Percentiles rank a stretch among this genome's conserved stretches.
These are phyloP conservation scores for Theretra japonica DNA, from an alignment of 2,888 invertebrate genomes.

Conservation along the genomic window DNA sequence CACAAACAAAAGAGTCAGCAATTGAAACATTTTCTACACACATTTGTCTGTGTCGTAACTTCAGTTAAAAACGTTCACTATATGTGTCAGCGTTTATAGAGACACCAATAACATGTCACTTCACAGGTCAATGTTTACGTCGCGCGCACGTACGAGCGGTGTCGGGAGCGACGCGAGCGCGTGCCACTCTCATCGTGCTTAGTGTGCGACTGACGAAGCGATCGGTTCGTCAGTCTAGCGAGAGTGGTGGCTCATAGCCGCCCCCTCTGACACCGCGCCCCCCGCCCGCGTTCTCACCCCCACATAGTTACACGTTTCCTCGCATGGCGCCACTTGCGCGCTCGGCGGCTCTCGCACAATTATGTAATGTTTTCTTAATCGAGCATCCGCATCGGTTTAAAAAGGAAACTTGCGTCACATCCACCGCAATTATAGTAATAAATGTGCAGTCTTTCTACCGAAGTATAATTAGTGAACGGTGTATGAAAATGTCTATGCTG, in stretches of 20 bases:
- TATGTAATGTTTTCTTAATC: conserved; percentile 84
- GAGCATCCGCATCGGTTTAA: conserved; percentile 71
- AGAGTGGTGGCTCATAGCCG: conserved; percentile 72
- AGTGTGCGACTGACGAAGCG: conserved; percentile 72
- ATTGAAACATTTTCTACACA: conserved; percentile 80
- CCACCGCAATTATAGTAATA: conserved; percentile 54
- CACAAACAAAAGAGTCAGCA: conserved; percentile 81
- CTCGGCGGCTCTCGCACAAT: conserved; percentile 76
- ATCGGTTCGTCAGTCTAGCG: conserved; percentile 63
- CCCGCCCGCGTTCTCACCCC: conserved; percentile 66
- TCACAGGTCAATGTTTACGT: conserved; percentile 78
- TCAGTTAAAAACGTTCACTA: conserved; percentile 58
- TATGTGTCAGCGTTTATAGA: conserved; percentile 54
- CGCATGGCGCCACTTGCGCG: conserved; percentile 82
- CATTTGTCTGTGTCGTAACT: conserved; percentile 71
- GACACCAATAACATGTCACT: conserved; percentile 64
- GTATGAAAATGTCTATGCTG: conserved; percentile 41
- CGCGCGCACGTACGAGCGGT: conserved; percentile 69
- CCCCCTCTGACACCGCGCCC: conserved; percentile 65
- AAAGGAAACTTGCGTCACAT: conserved; percentile 57
- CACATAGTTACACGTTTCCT: conserved; percentile 79
- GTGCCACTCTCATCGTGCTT: conserved; percentile 76
- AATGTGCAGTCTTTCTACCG: conserved; percentile 45
- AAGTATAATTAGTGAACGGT: conserved; percentile 46
- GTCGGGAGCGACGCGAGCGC: conserved; percentile 66